Percentiles rank a stretch among this genome's conserved stretches.
Evolutionary conservation across 2,888 invertebrate species (phyloP).

Genomic region (Tanytarsus gracilentus): DNA sequence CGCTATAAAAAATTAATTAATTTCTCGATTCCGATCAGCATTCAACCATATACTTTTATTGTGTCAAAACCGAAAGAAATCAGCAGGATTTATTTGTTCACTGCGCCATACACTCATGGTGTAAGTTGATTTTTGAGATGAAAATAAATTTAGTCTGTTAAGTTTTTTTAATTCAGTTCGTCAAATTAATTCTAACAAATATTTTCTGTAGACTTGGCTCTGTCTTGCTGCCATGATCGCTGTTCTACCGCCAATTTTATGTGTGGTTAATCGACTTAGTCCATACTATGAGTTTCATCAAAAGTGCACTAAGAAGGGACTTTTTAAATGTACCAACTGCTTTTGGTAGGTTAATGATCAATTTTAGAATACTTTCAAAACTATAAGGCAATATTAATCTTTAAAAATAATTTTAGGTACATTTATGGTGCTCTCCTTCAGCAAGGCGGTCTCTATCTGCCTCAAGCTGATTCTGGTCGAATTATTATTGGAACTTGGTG

Average conservation of each 20-base stretch:
- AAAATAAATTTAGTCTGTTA: too few species aligned
- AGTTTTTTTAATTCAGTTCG: background rate
- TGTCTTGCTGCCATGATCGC: conserved; percentile 65
- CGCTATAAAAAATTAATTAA: conserved; percentile 49
- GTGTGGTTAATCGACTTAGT: conserved; percentile 60
- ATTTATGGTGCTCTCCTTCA: conserved; percentile 84
- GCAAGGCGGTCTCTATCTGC: conserved; percentile 86
- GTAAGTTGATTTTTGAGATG: conserved; percentile 48
- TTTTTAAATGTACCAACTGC: conserved; percentile 41
- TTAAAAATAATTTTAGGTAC: conserved; percentile 43
- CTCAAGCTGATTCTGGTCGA: conserved; percentile 76
- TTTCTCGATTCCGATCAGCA: conserved; percentile 68
- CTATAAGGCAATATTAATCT: conserved; percentile 55
- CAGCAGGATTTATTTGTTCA: conserved; percentile 72
- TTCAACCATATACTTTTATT: conserved; percentile 70
- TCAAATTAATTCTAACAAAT: background rate
- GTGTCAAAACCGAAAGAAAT: conserved; percentile 69
- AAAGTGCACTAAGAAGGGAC: conserved; percentile 48
- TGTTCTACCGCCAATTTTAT: conserved; percentile 69
- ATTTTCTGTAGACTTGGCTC: conserved; percentile 63
- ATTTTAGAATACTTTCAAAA: background rate
- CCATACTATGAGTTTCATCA: conserved; percentile 61
- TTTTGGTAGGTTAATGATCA: conserved; percentile 38
- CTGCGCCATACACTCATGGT: conserved; percentile 67
- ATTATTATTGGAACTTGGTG: conserved; percentile 85